Evolutionary conservation across 2,113 vertebrate species (phyloP), one percentile per base, ranked within the genome.

Genomic region (Antechinus flavipes): DNA sequence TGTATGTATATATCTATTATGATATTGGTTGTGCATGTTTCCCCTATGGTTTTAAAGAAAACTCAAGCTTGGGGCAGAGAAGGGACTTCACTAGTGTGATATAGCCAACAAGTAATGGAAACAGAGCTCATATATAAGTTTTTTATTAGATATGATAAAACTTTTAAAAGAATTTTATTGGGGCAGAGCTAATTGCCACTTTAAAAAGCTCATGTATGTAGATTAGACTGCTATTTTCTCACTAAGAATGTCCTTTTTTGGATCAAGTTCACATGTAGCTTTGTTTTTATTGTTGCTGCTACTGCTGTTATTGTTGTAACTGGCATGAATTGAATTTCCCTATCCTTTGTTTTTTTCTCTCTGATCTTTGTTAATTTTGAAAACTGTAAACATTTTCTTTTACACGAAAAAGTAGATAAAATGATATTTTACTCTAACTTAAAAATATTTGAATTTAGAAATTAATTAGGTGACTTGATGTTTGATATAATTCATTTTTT

Each of bases 261-360:
- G 19, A 2, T 42, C 68, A 84, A 84, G n/a, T 42, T 84, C n/a
- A 42, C 22, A 84, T 42, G 6, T 84, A 84, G 7, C 68, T 42
- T 23, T 84, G 7, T 84, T 84, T n/a, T 23, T 35, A 30, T 35
- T 68, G 30, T 6, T 76, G n/a, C 11, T 42, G 12, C 12, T 35
- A 35, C 16, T 1, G 14, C 1, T n/a, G 5, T 19, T 76, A 19
- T 0, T n/a, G 3, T 35, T 35, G 2, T 2, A 58, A 58, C 8
- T n/a, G 14, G n/a, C 42, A 23, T 23, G 42, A 42, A 84, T 22
- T 84, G 23, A 23, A 84, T 84, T 42, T 6, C 61, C 61, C 61
- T n/a, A 68, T n/a, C 10, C 3, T n/a, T 68, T 68, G 3, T 2
- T 30, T 68, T n/a, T n/a, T 68, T 84, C 35, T 76, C 11, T 76